Base-by-base conservation (phyloP, 1,140 invertebrate genomes). In the Mycetomoellerius zeteki region DNA sequence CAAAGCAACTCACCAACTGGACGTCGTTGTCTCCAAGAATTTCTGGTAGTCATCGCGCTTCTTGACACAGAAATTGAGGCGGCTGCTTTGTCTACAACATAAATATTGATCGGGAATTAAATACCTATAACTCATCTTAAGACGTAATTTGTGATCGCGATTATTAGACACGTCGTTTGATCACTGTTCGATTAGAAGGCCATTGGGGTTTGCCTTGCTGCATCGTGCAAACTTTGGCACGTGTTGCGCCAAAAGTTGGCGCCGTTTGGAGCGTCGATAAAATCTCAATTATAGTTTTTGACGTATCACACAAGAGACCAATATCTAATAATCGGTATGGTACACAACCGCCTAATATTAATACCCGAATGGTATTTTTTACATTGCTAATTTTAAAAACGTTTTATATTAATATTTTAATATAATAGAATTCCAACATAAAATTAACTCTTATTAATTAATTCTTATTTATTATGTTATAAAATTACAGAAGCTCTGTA, bases 251-350 rank as follows among this genome's bases (percentile, higher is more conserved):
- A 33, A 82, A 90, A 90, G 56, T 90, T 90, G 47, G 54, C 21
- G 85, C 86, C 89, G 86, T 90, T 92, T 92, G 91, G 86, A 56
- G 76, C 67, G 14, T 82, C 73, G 93, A 94, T 93, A 94, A 94
- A 93, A 94, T 94, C 93, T 92, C 90, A 94, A 94, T 94, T 94
- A 93, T 90, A 92, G 87, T 90, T 86, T 77, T 77, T 56, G 73
- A 85, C 72, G 86, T 86, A 89, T 75, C 69, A 65, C 69, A 73
- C 69, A 89, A 86, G 85, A 52, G 56, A 76, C 65, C 58, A 12
- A 33, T 71, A 60, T 75, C 76, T 69, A 77, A 77, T 85, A 58
- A 37, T 37, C 33, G 33, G 0, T 37, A 5, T 37, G 7, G 52
- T 47, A 60, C 33, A 58, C 14, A 10, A 24, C 4, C 14, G 12